A percentile compares a stretch with the other conserved stretches of the same genome.
Evolutionary conservation across 2,797 vertebrate species (phyloP).

Genomic region (Leucoraja ocellata): DNA sequence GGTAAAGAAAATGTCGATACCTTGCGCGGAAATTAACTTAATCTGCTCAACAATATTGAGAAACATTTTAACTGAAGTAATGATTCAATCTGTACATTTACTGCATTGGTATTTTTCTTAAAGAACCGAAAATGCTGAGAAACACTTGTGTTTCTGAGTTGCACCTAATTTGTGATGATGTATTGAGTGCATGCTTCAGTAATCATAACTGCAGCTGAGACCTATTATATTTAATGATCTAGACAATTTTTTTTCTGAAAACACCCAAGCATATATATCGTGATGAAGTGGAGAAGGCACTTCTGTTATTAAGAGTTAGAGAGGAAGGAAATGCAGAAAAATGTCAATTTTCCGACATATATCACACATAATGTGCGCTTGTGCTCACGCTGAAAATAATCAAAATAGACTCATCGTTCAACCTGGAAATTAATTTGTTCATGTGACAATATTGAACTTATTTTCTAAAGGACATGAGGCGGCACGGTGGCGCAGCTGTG

Average conservation of each 20-base stretch:
- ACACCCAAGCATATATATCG: conserved; percentile 54
- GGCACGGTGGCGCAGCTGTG: too few relatives aligned
- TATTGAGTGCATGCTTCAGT: conserved; percentile 59
- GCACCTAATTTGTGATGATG: conserved; percentile 64
- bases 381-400: neutral
- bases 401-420: neutral
- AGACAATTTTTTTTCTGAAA: conserved; percentile 56
- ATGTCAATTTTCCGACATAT: neutral
- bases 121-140: conserved; percentile 48
- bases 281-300: conserved; percentile 47
- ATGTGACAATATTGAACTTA: neutral
- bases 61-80: conserved; percentile 46
- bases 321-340: conserved; percentile 2
- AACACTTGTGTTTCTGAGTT: conserved; percentile 54
- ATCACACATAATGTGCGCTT: neutral
- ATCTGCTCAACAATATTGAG: conserved; percentile 44
- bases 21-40: neutral
- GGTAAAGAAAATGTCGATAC: conserved; percentile 40
- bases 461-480: neutral
- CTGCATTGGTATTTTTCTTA: conserved; percentile 18
- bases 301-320: neutral
- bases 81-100: neutral
- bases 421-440: neutral
- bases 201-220: conserved; percentile 67
- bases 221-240: conserved; percentile 62